phyloP scores from a whole-genome alignment of 2,888 invertebrate genomes.

The Cetonia aurata region DNA sequence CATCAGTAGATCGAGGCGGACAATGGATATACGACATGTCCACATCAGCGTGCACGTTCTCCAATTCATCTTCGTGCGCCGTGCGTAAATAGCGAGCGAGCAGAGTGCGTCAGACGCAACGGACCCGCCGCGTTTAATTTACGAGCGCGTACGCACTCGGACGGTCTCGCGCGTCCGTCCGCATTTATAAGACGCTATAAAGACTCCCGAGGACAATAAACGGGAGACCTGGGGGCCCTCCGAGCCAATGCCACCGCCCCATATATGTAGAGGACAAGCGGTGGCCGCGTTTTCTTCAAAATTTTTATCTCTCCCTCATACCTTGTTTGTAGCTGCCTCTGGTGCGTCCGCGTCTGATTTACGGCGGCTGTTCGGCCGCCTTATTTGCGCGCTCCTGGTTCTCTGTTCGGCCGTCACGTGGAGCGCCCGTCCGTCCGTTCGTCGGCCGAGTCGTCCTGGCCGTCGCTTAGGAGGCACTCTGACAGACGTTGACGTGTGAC shows the following conservation, averaged over 20 bases:
- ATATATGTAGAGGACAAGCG: constrained; percentile 61
- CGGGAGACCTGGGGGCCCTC: constrained; percentile 58
- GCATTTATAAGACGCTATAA: neutral
- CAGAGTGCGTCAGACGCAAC: constrained; percentile 41
- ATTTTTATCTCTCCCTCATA: constrained; percentile 67
- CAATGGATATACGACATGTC: constrained; percentile 36
- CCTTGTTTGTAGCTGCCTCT: constrained; percentile 65
- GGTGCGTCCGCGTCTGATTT: constrained; percentile 61
- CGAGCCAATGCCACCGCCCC: constrained; percentile 21
- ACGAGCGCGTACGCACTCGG: neutral
- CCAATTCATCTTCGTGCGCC: constrained; percentile 52
- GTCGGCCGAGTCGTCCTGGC: constrained; percentile 5
- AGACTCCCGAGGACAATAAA: constrained; percentile 43
- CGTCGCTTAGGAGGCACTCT: constrained; percentile 14
- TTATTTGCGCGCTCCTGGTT: constrained; percentile 59
- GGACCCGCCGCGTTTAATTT: constrained; percentile 41
- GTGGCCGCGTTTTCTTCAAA: constrained; percentile 62
- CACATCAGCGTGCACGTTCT: constrained; percentile 26
- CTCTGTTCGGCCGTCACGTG: constrained; percentile 37
- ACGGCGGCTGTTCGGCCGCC: constrained; percentile 59
- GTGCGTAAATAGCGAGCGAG: constrained; percentile 45
- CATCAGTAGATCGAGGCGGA: constrained; percentile 21
- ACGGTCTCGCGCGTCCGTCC: constrained; percentile 4
- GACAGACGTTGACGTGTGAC: constrained; percentile 11
- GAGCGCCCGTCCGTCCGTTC: constrained; percentile 27